These are phyloP conservation scores for Campopleginae sp. DNA, from an alignment of 2,888 invertebrate genomes.

Conservation along the genomic window DNA sequence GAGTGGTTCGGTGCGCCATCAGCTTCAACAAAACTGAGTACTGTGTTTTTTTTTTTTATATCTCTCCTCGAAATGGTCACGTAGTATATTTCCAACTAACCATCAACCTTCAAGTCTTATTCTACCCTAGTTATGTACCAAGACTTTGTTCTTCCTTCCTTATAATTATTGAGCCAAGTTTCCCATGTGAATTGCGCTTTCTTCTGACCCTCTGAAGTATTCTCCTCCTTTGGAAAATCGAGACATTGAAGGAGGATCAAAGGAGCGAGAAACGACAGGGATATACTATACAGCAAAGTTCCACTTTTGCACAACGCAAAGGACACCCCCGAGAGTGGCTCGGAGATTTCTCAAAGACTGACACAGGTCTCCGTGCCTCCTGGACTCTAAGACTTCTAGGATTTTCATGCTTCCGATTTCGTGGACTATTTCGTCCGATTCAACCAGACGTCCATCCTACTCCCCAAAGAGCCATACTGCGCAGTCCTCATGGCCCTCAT, in stretches of 20 bases:
- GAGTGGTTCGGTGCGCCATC: neutral
- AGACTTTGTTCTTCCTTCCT: constrained; percentile 9
- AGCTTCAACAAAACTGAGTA: neutral
- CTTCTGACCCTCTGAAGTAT: neutral
- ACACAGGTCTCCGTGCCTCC: constrained; percentile 38
- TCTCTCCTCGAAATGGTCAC: neutral
- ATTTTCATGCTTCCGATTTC: constrained; percentile 36
- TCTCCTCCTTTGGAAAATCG: constrained; percentile 6
- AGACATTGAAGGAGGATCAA: neutral
- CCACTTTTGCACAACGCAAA: constrained; percentile 13
- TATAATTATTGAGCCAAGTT: constrained; percentile 48
- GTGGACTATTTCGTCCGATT: constrained; percentile 28
- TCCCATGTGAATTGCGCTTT: constrained; percentile 17
- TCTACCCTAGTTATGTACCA: neutral
- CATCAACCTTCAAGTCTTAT: constrained; percentile 14
- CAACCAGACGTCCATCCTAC: constrained; percentile 24
- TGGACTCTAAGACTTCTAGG: constrained; percentile 8
- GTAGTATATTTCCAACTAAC: constrained; percentile 13
- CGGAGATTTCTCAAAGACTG: constrained; percentile 38
- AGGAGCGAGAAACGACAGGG: constrained; percentile 14
- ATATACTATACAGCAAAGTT: constrained; percentile 9
- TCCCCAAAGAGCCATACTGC: constrained; percentile 29
- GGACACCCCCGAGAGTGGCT: constrained; percentile 38
- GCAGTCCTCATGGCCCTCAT: constrained; percentile 22
- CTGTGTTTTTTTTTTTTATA: neutral